These are phyloP conservation scores for Magallana angulata DNA, from an alignment of 1,140 invertebrate species.

Conservation along the genomic window DNA sequence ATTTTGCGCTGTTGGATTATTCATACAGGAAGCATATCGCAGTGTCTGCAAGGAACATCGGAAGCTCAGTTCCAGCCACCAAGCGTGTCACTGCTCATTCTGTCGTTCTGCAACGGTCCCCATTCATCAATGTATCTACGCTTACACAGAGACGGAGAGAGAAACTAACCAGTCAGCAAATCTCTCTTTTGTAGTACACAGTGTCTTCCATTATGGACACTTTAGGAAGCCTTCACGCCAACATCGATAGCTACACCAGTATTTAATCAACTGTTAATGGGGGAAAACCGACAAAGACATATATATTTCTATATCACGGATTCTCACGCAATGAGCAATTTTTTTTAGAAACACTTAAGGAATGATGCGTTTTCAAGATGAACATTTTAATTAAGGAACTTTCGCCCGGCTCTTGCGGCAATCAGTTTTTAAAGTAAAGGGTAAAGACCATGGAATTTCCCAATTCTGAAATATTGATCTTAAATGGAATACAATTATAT, in stretches of 20 bases:
- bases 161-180: background rate
- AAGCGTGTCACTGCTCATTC: background rate
- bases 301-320: background rate
- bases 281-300: background rate
- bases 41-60: background rate
- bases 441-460: too few relatives aligned
- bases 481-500: too few relatives aligned
- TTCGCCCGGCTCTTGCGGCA: too few relatives aligned
- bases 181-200: background rate
- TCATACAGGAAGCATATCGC: background rate
- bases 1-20: too few relatives aligned
- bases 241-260: background rate
- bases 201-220: background rate
- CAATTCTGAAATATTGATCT: too few relatives aligned
- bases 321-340: background rate
- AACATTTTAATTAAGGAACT: too few relatives aligned
- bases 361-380: background rate
- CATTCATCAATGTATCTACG: slow-evolving; percentile 14
- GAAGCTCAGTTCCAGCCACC: too few relatives aligned
- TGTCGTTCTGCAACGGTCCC: background rate
- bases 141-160: background rate
- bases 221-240: background rate
- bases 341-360: background rate
- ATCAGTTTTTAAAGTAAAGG: too few relatives aligned
- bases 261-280: slow-evolving; percentile 23